Percentiles rank a stretch among this genome's conserved stretches.
Conservation (phyloP, 2,797 vertebrate genomes). For the Gambelia wislizenii region DNA sequence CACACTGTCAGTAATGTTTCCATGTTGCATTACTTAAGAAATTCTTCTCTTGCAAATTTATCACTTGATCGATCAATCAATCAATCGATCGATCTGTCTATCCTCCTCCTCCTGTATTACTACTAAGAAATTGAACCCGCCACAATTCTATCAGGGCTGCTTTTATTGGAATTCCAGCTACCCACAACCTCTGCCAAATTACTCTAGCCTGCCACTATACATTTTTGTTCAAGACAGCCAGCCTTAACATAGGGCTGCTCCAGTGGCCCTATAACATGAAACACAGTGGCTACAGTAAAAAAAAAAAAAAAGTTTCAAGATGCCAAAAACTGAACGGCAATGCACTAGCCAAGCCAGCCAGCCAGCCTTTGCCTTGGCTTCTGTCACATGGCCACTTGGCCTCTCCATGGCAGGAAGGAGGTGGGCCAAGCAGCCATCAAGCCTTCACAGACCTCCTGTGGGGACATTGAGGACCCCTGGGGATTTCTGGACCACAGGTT, state of each 20-base stretch:
- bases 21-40: background rate
- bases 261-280: background rate
- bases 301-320: slow-evolving; percentile 35
- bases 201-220: background rate
- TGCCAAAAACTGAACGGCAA: too few relatives aligned
- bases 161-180: background rate
- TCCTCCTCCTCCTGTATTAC: background rate
- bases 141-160: background rate
- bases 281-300: background rate
- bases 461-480: too few relatives aligned
- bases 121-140: background rate
- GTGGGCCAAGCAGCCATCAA: too few relatives aligned
- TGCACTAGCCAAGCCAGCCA: too few relatives aligned
- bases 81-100: background rate
- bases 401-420: too few relatives aligned
- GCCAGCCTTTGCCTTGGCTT: too few relatives aligned
- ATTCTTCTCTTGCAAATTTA: background rate
- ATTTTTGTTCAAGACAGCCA: background rate
- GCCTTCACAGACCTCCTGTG: too few relatives aligned
- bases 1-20: background rate
- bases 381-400: too few relatives aligned
- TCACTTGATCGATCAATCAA: background rate
- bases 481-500: too few relatives aligned
- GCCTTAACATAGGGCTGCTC: background rate
- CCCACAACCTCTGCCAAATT: background rate